Evolutionary conservation across 2,888 invertebrate species (phyloP), one percentile per base, ranked within the genome.

Genomic region (Colostygia pectinataria): DNA sequence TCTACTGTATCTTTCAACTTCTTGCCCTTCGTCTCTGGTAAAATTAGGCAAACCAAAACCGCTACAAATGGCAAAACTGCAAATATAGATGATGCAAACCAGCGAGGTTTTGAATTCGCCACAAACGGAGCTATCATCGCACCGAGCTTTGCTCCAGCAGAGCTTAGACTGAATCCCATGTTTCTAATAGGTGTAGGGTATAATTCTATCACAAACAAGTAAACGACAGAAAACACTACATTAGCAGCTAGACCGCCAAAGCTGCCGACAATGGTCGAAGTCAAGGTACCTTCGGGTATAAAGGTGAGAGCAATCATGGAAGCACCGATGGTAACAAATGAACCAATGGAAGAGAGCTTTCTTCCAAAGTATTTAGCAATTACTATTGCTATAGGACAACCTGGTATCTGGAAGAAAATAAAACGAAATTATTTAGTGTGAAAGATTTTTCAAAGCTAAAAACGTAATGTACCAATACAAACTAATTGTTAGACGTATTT

Each of bases 21-120:
- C 25, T 59, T 59, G 0, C 77, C 77, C 55, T 80, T 83, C 1
- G 83, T 83, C 51, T 83, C 83, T 1, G 80, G 81, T 18, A 83
- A 58, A 8, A 71, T 49, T 9, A 76, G 49, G 55, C 71, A 75
- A 44, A 68, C 61, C n/a, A 60, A 37, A 7, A 67, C 66, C 9
- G 71, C 80, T 31, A 76, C 25, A n/a, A 82, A 63, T 3, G 80
- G 67, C 9, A 73, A 44, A 1, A 67, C 45, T 14, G 71, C 71
- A 61, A 82, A 80, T 49, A 78, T 63, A 1, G 73, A 31, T 1
- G 80, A 72, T 0, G 78, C 71, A 27, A 77, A 37, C 82, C 80
- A 83, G 7, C 47, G 59, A 14, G 80, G 76, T 0, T 61, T 64
- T 4, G 75, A 42, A 50, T 61, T 73, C 0, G 71, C 79, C 13